These are phyloP conservation scores for Leptoteleia sp. DNA, from an alignment of 1,140 invertebrate genomes.

Conservation along the genomic window DNA sequence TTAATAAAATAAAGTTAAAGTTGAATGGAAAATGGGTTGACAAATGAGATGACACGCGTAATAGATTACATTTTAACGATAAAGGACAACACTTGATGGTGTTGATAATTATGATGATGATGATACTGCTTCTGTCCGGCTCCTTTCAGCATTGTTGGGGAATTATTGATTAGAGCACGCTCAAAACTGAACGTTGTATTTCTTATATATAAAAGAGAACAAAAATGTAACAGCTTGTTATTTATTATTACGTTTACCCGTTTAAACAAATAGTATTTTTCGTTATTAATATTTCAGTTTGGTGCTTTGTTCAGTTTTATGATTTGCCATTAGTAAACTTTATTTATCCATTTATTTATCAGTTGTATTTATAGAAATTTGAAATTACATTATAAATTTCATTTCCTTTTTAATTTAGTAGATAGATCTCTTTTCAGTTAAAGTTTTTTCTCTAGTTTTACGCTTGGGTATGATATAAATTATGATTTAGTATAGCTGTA, in stretches of 20 bases:
- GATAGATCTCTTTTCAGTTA: no score
- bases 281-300: neutral
- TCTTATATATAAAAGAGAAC: slow-evolving; percentile 74
- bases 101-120: slow-evolving; percentile 34
- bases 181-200: slow-evolving; percentile 80
- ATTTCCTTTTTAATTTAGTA: no score
- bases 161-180: slow-evolving; percentile 79
- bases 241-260: slow-evolving; percentile 48
- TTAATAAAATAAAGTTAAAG: slow-evolving; percentile 78
- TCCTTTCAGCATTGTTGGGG: slow-evolving; percentile 77
- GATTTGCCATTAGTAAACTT: no score
- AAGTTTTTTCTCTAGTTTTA: no score
- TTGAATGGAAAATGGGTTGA: slow-evolving; percentile 74
- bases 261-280: neutral
- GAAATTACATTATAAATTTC: no score
- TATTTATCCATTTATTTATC: no score
- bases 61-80: slow-evolving; percentile 41
- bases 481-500: neutral
- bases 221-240: slow-evolving; percentile 57
- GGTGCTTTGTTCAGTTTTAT: no score
- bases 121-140: slow-evolving; percentile 60
- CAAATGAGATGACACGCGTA: slow-evolving; percentile 68
- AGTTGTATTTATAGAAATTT: no score
- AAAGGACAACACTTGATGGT: neutral
- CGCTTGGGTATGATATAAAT: neutral